phyloP scores from a whole-genome alignment of 2,797 vertebrate species.

The Gymnopithys bicolor region DNA sequence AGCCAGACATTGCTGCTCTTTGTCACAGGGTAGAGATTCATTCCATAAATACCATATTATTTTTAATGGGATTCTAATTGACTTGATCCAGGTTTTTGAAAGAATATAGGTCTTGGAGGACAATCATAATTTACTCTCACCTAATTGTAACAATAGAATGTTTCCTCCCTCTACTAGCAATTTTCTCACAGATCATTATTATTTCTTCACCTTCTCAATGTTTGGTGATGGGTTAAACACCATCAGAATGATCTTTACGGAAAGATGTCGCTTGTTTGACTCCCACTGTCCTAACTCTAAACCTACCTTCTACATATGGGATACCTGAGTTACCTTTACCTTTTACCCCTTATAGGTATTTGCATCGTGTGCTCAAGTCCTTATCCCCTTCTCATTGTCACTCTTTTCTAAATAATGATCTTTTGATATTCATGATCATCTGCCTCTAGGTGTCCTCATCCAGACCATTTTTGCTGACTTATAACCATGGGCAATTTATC shows the following conservation, averaged over 20 bases:
- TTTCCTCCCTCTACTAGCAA: not conserved
- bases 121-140: not conserved
- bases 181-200: not conserved
- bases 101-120: not conserved
- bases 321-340: not conserved
- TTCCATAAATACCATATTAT: not conserved
- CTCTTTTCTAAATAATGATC: not conserved
- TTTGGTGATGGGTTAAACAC: not conserved
- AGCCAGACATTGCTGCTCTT: not conserved
- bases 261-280: not conserved
- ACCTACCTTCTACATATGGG: not conserved
- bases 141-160: not conserved
- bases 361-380: not conserved
- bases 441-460: not conserved
- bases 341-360: not conserved
- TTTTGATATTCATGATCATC: not conserved
- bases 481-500: not conserved
- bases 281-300: not conserved
- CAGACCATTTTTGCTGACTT: not conserved
- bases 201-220: not conserved
- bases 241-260: not conserved
- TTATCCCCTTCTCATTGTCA: not conserved
- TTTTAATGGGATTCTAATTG: not conserved
- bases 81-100: not conserved
- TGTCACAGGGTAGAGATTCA: not conserved